A percentile compares a stretch with the other conserved stretches of the same genome.
Evolutionary conservation across 2,113 vertebrate genomes (phyloP).

Genomic region (Acanthochromis polyacanthus): DNA sequence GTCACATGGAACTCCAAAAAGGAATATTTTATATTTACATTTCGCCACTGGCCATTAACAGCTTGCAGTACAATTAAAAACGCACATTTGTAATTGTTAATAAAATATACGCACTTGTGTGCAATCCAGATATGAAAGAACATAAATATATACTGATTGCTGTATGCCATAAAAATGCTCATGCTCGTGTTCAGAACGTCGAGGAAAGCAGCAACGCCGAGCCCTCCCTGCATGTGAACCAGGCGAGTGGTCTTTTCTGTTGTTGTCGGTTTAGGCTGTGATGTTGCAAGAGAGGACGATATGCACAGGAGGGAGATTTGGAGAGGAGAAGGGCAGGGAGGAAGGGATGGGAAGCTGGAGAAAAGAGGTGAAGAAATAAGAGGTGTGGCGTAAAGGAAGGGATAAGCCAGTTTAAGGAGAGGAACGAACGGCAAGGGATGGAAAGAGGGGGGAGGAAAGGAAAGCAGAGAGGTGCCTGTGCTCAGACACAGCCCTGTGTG

Average conservation of each 20-base stretch:
- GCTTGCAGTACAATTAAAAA: background rate
- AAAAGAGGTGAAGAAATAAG: constrained; percentile 44
- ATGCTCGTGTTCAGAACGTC: constrained; percentile 25
- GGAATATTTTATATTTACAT: background rate
- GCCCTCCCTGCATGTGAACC: constrained; percentile 26
- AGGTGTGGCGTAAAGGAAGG: constrained; percentile 47
- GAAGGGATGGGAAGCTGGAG: constrained; percentile 7
- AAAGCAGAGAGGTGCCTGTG: constrained; percentile 56
- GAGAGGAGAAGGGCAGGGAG: constrained; percentile 19
- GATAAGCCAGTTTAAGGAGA: constrained; percentile 45
- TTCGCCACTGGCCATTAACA: background rate
- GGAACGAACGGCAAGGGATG: constrained; percentile 16
- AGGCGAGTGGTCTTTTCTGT: constrained; percentile 58
- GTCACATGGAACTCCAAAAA: background rate
- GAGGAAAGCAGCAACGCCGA: constrained; percentile 29
- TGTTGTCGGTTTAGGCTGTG: constrained; percentile 49
- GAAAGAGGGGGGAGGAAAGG: constrained; percentile 7
- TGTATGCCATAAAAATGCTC: constrained; percentile 30
- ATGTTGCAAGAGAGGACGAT: constrained; percentile 65
- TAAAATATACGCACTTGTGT: constrained; percentile 2
- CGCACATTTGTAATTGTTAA: background rate
- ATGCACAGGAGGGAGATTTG: constrained; percentile 30
- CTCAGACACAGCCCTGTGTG: constrained; percentile 73
- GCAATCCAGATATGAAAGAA: background rate
- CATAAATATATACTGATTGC: constrained; percentile 4